These are phyloP conservation scores for Rhegmatorhina hoffmannsi DNA, from an alignment of 2,113 vertebrate genomes.

Conservation along the genomic window DNA sequence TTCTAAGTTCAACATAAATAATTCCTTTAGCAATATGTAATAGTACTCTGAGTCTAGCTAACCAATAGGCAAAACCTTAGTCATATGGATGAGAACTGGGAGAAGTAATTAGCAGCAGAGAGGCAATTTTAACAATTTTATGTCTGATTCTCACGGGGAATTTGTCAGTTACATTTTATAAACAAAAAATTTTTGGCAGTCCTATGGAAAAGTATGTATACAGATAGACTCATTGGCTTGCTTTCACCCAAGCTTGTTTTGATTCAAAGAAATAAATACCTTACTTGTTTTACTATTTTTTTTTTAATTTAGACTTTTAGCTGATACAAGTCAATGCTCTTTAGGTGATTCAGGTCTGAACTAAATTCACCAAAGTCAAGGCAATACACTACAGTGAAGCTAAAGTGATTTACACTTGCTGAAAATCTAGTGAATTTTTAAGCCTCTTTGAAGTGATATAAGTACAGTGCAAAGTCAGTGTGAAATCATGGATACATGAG, in stretches of 20 bases:
- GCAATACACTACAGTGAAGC: background rate
- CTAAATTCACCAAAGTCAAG: background rate
- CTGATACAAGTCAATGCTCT: background rate
- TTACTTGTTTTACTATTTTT: background rate
- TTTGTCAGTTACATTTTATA: slow-evolving; percentile 12
- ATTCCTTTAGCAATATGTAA: background rate
- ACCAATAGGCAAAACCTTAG: background rate
- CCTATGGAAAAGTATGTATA: background rate
- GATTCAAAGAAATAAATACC: background rate
- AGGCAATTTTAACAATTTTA: background rate
- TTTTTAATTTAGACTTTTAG: background rate
- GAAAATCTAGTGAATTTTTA: slow-evolving; percentile 8
- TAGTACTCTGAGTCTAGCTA: background rate
- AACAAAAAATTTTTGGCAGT: background rate
- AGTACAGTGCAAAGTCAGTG: background rate
- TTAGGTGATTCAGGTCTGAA: background rate
- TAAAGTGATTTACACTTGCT: background rate
- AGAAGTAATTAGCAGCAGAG: background rate
- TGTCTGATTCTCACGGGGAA: slow-evolving; percentile 2
- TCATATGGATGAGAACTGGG: background rate
- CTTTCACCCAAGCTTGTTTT: background rate
- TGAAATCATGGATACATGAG: background rate
- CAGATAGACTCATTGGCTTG: background rate
- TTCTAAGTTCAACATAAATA: slow-evolving; percentile 21
- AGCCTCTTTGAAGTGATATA: background rate